Evolutionary conservation across 2,113 vertebrate genomes (phyloP), one percentile per base, ranked within the genome.

Genomic region (Piliocolobus tephrosceles): DNA sequence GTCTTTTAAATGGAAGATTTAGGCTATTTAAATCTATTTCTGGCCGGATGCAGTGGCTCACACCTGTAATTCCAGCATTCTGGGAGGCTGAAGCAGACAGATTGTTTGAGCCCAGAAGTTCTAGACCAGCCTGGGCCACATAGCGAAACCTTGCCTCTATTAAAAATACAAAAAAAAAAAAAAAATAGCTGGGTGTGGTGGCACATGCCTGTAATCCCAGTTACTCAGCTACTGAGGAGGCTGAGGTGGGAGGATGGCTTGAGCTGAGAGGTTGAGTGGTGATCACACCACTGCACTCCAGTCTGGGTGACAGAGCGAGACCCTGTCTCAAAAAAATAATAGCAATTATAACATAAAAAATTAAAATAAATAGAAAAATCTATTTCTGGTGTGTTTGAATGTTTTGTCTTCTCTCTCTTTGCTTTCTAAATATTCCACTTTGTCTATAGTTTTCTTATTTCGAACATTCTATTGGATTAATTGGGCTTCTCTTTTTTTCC

Each of bases 1-100:
- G 11, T 88, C 50, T 89, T 95, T 96, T 88, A 94, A 81, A 80
- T 92, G 76, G 66, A 75, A 94, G 9, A 32, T 61, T 90, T 90
- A n/a, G 11, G 43, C 40, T 76, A 45, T 45, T 85, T 85, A 16
- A 27, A 86, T 85, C 14, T 68, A 3, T n/a, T 68, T 68, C 66
- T 68, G 66, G 66, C 13, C 1, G 2, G 32, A 35, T 18, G 14
- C 1, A 13, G 66, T 68, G 32, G 66, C 32, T 68, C 66, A 17
- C 66, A 68, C 14, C 66, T 17, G 16, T 68, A 18, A 3, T 35
- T 32, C 32, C 66, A 32, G 16, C 30, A 68, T 7, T n/a, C 16
- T 68, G 66, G 66, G 66, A n/a, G 32, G 66, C 32, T 17, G 32
- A 68, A 35, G 32, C 16, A 18, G 66, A 32, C 30, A 6, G 32